Conservation (phyloP, 1,140 invertebrate genomes). For the Berghia stephanieae region DNA sequence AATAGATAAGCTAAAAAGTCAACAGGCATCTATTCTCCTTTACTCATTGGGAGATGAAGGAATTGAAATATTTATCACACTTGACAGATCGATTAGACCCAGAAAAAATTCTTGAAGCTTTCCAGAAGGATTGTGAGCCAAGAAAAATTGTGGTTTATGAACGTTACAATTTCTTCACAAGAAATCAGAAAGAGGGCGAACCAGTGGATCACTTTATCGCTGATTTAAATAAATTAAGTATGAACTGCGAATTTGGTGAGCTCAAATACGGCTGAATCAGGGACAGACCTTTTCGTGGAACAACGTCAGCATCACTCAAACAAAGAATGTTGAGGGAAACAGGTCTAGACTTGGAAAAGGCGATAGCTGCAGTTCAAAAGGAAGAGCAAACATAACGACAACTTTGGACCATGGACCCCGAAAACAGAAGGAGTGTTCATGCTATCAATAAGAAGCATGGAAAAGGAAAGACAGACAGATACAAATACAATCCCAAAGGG, state of each 20-base stretch:
- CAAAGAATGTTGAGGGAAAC: constrained; percentile 24
- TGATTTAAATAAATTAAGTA: constrained; percentile 12
- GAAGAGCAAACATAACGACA: constrained; percentile 11
- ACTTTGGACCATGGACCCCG: neutral
- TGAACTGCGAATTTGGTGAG: constrained; percentile 29
- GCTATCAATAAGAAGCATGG: neutral
- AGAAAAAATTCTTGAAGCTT: neutral
- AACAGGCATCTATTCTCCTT: neutral
- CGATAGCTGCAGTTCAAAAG: neutral
- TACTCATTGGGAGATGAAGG: neutral
- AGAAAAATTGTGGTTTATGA: neutral
- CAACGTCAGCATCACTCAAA: neutral
- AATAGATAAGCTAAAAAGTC: neutral
- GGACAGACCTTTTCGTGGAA: constrained; percentile 28
- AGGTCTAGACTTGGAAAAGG: constrained; percentile 19
- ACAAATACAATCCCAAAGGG: too few relatives aligned
- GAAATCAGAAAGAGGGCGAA: constrained; percentile 26
- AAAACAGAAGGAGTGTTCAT: neutral
- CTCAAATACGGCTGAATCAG: constrained; percentile 16
- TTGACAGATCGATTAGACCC: neutral
- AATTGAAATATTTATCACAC: neutral
- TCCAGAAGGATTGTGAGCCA: constrained; percentile 1
- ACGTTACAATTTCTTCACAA: constrained; percentile 10
- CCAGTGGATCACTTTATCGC: constrained; percentile 26
- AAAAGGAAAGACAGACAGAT: neutral